Percentiles rank a stretch among this genome's conserved stretches.
These are phyloP conservation scores for Hormaphis cornu DNA, from an alignment of 1,140 invertebrate genomes.

Conservation along the genomic window DNA sequence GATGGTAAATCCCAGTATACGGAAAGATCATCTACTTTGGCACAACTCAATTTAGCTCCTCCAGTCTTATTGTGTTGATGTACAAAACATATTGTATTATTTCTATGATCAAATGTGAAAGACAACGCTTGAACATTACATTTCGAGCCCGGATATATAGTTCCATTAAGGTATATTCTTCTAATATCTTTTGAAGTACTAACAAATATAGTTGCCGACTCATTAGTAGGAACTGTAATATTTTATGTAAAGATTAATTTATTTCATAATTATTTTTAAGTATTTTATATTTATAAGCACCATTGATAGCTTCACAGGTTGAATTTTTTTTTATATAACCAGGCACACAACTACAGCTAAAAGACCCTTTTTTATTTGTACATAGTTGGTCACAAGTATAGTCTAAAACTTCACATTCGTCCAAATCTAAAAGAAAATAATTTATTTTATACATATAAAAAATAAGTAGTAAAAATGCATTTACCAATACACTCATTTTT, in stretches of 20 bases:
- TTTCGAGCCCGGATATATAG: conserved; percentile 43
- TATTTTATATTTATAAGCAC: conserved; percentile 47
- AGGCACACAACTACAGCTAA: conserved; percentile 61
- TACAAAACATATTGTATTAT: conserved; percentile 59
- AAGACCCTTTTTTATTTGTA: conserved; percentile 59
- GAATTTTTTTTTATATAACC: conserved; percentile 56
- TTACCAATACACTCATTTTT: conserved; percentile 54
- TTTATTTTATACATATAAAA: not conserved
- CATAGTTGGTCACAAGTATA: conserved; percentile 72
- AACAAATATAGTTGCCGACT: conserved; percentile 47
- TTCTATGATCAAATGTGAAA: conserved; percentile 49
- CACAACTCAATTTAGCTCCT: conserved; percentile 50
- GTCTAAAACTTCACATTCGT: conserved; percentile 59
- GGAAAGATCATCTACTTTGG: conserved; percentile 51
- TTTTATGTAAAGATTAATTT: conserved; percentile 28
- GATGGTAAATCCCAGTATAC: conserved; percentile 49
- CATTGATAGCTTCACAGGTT: conserved; percentile 57
- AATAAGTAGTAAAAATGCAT: not conserved
- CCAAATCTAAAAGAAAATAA: conserved; percentile 51
- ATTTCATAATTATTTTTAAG: not conserved
- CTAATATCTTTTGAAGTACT: conserved; percentile 48
- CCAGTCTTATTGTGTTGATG: conserved; percentile 47
- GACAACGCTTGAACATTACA: conserved; percentile 44
- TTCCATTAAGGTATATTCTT: conserved; percentile 48
- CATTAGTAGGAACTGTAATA: conserved; percentile 46